Base-by-base conservation (phyloP, 2,113 vertebrate genomes). In the Pithys albifrons region DNA sequence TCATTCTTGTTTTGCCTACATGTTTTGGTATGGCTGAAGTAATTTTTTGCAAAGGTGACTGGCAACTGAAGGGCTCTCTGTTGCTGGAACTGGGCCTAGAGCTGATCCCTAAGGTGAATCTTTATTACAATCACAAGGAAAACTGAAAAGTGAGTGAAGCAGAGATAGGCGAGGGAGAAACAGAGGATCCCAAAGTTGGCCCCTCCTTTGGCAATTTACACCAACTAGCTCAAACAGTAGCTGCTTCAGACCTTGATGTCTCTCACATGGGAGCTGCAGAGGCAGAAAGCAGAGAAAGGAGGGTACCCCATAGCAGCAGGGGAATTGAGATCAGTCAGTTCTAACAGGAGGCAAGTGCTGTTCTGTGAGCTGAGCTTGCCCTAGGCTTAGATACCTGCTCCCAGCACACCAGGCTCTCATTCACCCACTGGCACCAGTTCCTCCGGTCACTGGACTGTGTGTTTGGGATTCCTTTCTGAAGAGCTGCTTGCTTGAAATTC, bases 331-430 rank as follows among this genome's bases (percentile, higher is more conserved):
- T 62, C 31, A 59, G 18, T 43, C 3, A 0, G 14, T 49, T 43
- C 19, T 14, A 43, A 55, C 35, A 76, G 1, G 1, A 24, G 20
- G 5, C 14, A 89, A 86, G 27, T 27, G 4, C 7, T 12, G 0
- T 51, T 83, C 33, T 69, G 17, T 29, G 71, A 81, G 18, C 28
- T 71, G 75, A 65, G 41, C 35, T 72, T 88, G 45, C 17, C 31
- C 43, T 49, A 43, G 39, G 29, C 25, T 79, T 3, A 0, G 35
- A 10, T 4, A 10, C 0, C 0, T 18, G 17, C 3, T 91, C 10
- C 29, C 41, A 29, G 10, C 23, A 72, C 9, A 43, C 12, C 23
- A 48, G 29, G 18, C 23, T 83, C 39, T 83, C 33, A 16, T 79
- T 48, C 35, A 52, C 6, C 19, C 6, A 33, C 18, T 58, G n/a